Base-by-base conservation (phyloP, 2,113 vertebrate species). In the Herpailurus yagouaroundi region DNA sequence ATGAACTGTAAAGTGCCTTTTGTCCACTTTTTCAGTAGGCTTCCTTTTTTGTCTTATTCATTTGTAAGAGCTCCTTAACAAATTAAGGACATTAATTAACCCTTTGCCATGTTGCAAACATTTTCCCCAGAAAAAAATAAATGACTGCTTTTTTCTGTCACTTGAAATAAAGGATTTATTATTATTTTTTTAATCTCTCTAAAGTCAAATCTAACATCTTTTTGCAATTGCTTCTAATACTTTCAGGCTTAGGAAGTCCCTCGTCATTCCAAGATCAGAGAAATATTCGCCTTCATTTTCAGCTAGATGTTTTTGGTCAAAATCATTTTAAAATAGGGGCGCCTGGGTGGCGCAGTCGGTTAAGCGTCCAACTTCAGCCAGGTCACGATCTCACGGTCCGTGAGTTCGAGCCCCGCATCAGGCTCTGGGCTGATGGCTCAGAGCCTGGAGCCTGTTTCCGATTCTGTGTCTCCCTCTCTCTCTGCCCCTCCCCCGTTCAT, bases 271-370 rank as follows among this genome's bases (percentile, higher is more conserved):
- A 96, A 92, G 79, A 81, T 85, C 45, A 91, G 52, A 91, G 83
- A 60, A 96, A 80, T 48, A 73, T 23, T 82, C 27, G 38, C 29
- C 83, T 93, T 45, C 18, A 93, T 91, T 93, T 95, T 80, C 45
- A 79, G 52, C 64, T 55, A 64, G 4, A 74, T 79, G 38, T 50
- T 80, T 94, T 71, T 60, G 16, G 27, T 73, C 60, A 88, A 92
- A 94, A 93, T 86, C 50, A 91, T 64, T 83, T 57, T 1, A 66
- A 96, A 95, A 38, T 4, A 38, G 38, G 38, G 38, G 38, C 38
- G 38, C 38, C 38, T 38, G 38, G 38, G 38, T 38, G 38, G 38
- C 38, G 4, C 38, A 38, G 38, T 38, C 4, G 38, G 38, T 38
- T 38, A 38, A 38, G 38, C 38, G 4, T 38, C 38, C 38, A 4